These are phyloP conservation scores for Drosophila merina DNA, from an alignment of 2,888 invertebrate species.

Conservation along the genomic window DNA sequence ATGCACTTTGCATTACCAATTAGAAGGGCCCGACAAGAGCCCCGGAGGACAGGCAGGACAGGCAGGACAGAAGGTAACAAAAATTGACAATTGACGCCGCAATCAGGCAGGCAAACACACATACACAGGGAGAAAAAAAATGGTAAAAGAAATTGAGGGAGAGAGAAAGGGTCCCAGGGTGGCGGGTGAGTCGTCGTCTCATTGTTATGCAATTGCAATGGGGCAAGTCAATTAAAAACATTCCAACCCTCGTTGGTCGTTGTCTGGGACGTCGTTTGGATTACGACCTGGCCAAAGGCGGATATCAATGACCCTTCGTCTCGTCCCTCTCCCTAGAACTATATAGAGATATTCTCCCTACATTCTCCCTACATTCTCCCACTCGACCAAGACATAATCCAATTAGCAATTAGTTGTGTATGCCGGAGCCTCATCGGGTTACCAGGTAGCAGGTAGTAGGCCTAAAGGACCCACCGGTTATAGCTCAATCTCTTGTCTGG, in stretches of 20 bases:
- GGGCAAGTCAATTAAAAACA: slow-evolving; percentile 71
- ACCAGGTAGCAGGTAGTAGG: slow-evolving; percentile 47
- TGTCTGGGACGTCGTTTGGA: slow-evolving; percentile 36
- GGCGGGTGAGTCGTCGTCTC: slow-evolving; percentile 32
- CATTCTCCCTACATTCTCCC: slow-evolving; percentile 10
- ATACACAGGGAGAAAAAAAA: neutral
- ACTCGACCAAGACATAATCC: slow-evolving; percentile 70
- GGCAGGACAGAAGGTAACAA: slow-evolving; percentile 40
- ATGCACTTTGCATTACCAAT: slow-evolving; percentile 78
- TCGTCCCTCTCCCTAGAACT: neutral
- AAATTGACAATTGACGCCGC: slow-evolving; percentile 72
- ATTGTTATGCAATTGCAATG: slow-evolving; percentile 77
- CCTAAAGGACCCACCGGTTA: slow-evolving; percentile 30
- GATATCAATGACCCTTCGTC: slow-evolving; percentile 72
- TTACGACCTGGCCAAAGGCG: slow-evolving; percentile 61
- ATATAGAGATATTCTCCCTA: neutral
- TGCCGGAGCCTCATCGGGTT: slow-evolving; percentile 64
- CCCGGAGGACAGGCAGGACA: slow-evolving; percentile 7
- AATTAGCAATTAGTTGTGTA: slow-evolving; percentile 78
- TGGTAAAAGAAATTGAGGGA: neutral
- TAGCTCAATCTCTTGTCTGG: slow-evolving; percentile 56
- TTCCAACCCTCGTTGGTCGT: slow-evolving; percentile 33
- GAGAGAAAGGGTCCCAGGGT: slow-evolving; percentile 7
- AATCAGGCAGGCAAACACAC: slow-evolving; percentile 52
- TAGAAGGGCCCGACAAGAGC: slow-evolving; percentile 48